Base-by-base conservation (phyloP, 2,888 invertebrate species). In the Drosophila buzzatii region DNA sequence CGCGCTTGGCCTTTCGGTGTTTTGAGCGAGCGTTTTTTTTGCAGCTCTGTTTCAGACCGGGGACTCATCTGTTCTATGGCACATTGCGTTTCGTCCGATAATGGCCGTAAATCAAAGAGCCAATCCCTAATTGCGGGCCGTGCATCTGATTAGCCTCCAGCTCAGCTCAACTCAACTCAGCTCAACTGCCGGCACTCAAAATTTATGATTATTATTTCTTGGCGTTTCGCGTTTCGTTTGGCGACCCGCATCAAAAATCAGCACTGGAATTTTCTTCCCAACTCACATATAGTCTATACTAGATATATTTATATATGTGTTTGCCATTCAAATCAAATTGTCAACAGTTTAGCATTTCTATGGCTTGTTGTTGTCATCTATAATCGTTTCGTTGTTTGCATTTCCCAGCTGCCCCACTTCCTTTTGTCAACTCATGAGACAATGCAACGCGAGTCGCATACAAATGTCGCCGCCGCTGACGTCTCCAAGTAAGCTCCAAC, bases 321-420 rank as follows among this genome's bases (percentile, higher is more conserved):
- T 55, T 45, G 42, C 31, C 49, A 55, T 64, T 61, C 47, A 35
- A 56, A 66, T 59, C 67, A 74, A 74, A 55, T 59, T 39, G 47
- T 55, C 59, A 18, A 18, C 41, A 27, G 47, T 12, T 42, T 18
- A 23, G 41, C 27, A n/a, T 53, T 63, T 33, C 42, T 56, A 35
- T 37, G 16, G 33, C 31, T 59, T 60, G 56, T 57, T 59, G 20
- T 56, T 59, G 49, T 51, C 51, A 51, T 33, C 42, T 42, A 35
- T 20, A 44, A 53, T 41, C 41, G 44, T 44, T 44, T 65, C 52
- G 37, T 18, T 41, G 66, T 70, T 70, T 66, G 67, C 74, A 61
- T 77, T 76, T 71, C 61, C 67, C 62, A 60, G 69, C 45, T 71
- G 73, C 68, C 41, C 65, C 71, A 77, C 77, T 79, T 79, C 71